A percentile compares a stretch with the other conserved stretches of the same genome.
Conservation (phyloP, 2,797 vertebrate species). For the Lithobates pipiens region DNA sequence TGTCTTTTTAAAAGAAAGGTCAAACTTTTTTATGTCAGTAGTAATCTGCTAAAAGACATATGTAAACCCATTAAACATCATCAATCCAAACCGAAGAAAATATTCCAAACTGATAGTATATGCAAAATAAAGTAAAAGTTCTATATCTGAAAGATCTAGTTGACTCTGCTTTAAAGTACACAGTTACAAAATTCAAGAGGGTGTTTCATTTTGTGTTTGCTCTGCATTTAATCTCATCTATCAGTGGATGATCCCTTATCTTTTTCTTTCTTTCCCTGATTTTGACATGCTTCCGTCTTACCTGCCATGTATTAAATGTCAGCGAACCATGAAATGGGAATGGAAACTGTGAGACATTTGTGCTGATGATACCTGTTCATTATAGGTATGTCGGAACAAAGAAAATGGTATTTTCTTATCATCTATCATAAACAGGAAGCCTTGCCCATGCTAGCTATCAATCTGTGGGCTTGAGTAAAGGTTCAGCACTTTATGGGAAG, state of each 20-base stretch:
- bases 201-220: slow-evolving; percentile 43
- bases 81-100: slow-evolving; percentile 6
- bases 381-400: slow-evolving; percentile 28
- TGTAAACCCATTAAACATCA: slow-evolving; percentile 31
- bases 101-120: background rate
- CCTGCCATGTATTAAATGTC: slow-evolving; percentile 52
- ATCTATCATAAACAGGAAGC: slow-evolving; percentile 46
- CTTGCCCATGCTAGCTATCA: slow-evolving; percentile 8
- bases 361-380: slow-evolving; percentile 46
- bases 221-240: slow-evolving; percentile 43
- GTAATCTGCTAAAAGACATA: slow-evolving; percentile 26
- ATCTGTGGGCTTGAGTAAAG: slow-evolving; percentile 18
- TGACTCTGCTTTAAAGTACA: background rate
- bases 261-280: slow-evolving; percentile 43
- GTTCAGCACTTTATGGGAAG: slow-evolving; percentile 1
- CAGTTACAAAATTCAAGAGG: slow-evolving; percentile 5
- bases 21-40: background rate
- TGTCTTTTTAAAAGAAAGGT: slow-evolving; percentile 19
- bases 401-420: slow-evolving; percentile 41
- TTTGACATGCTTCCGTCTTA: slow-evolving; percentile 50
- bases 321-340: slow-evolving; percentile 51
- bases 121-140: background rate
- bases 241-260: slow-evolving; percentile 53
- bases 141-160: background rate
- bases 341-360: slow-evolving; percentile 34